Base-by-base conservation (phyloP, 2,113 vertebrate genomes). In the Aythya baeri region DNA sequence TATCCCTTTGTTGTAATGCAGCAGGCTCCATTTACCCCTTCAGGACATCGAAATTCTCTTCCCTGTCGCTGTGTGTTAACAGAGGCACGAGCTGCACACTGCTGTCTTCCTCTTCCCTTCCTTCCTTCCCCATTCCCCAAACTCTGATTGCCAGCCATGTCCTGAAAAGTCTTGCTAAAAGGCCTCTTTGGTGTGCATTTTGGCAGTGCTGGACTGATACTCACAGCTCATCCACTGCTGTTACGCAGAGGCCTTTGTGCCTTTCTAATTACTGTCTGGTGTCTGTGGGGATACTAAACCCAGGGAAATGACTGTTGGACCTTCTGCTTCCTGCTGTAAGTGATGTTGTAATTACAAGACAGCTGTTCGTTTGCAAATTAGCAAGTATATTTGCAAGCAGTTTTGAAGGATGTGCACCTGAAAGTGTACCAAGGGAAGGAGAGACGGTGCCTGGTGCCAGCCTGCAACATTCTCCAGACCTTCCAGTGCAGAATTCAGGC, bases 1-100 rank as follows among this genome's bases (percentile, higher is more conserved):
- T 81, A 13, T 91, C 89, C 77, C 74, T 93, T 94, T 92, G 52
- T 91, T 94, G 43, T 70, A 66, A 34, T 78, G 66, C 62, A 93
- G 76, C 41, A 61, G 70, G 70, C n/a, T 94, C 32, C 66, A 23
- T 90, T 95, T 86, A 67, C 44, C 54, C 27, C 62, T 89, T 55
- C 66, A 89, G n/a, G n/a, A 65, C 59, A 66, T 70, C 32, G 82
- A 79, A 68, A 76, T 94, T 84, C 10, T 83, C 88, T 86, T 91
- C 29, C 14, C 15, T 76, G 20, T 32, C 58, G 8, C 44, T 76
- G n/a, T 59, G 4, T 83, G 43, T 86, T 68, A 72, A 41, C 2
- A 4, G 44, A 68, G 34, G 3, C 10, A 50, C 86, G 58, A 80
- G 58, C 63, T 86, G 29, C 26, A 14, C 0, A 0, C 32, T 86